Conservation (phyloP, 2,797 vertebrate species). For the Scleropages formosus region DNA sequence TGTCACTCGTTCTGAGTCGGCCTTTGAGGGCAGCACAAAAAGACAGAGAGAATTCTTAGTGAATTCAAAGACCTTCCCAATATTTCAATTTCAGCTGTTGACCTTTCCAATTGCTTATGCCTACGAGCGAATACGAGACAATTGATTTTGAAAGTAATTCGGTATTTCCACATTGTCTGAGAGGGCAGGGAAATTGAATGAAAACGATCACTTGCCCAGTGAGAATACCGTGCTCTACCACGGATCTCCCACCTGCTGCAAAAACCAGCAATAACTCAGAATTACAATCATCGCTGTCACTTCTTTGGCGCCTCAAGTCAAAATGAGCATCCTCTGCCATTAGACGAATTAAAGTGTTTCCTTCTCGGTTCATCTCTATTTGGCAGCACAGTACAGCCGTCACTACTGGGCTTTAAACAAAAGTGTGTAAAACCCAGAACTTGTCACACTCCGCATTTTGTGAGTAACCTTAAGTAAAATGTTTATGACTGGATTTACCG, state of each 20-base stretch:
- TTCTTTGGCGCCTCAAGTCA: constrained; percentile 27
- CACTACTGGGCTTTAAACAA: constrained; percentile 45
- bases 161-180: constrained; percentile 25
- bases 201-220: constrained; percentile 19
- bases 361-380: constrained; percentile 39
- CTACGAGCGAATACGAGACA: not conserved
- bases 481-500: not conserved
- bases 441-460: not conserved
- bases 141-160: constrained; percentile 28
- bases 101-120: constrained; percentile 27
- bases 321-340: constrained; percentile 42
- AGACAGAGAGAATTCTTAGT: constrained; percentile 12
- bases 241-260: constrained; percentile 26
- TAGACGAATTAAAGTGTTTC: constrained; percentile 44
- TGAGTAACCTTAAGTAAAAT: constrained; percentile 10
- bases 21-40: not conserved
- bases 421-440: constrained; percentile 18
- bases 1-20: not conserved
- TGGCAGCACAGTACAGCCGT: constrained; percentile 43
- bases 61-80: constrained; percentile 45
- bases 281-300: constrained; percentile 31
- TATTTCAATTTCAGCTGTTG: constrained; percentile 56
- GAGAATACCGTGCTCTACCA: not conserved
- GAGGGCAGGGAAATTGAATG: constrained; percentile 25
- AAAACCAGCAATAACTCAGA: constrained; percentile 43